Base-by-base conservation (phyloP, 2,888 invertebrate species). In the Andrena haemorrhoa region DNA sequence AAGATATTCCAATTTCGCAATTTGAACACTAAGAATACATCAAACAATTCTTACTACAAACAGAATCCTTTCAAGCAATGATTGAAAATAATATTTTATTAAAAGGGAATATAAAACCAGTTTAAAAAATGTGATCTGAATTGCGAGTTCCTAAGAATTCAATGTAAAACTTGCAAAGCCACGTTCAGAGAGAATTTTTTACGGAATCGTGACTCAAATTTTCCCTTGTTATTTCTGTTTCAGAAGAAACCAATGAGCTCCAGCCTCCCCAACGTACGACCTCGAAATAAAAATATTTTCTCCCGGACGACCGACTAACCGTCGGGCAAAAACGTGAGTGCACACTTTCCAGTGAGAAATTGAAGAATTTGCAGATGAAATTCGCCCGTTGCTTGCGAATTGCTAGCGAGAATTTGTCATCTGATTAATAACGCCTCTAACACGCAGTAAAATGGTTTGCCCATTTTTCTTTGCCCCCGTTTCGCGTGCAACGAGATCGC, bases 241-340 rank as follows among this genome's bases (percentile, higher is more conserved):
- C 83, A 88, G 88, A 47, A 60, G 20, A n/a, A 68, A 65, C 72
- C 82, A 69, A 86, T 82, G 87, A 79, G 69, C 69, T 29, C 29
- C 51, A 35, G 58, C 58, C 41, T 64, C 35, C n/a, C 26, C 23
- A 4, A 71, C 41, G 31, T 63, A 23, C 70, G 33, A 53, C 35
- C 58, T 64, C 70, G 33, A 63, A 68, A 76, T 7, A 33, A 63
- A 82, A 84, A 68, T 60, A 82, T 84, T 74, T 81, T 73, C 79
- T 31, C 60, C 80, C 64, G 82, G 84, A 74, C 75, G 73, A 73
- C 68, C 72, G 82, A 85, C 71, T 88, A 87, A 88, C 72, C 66
- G 69, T 53, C 78, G 58, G 79, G 77, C 72, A 83, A 73, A 76
- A 73, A 81, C 16, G 87, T 83, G 77, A 86, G 88, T 66, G 41